These are phyloP conservation scores for Anguilla japonica DNA, from an alignment of 2,113 vertebrate genomes.

Conservation along the genomic window DNA sequence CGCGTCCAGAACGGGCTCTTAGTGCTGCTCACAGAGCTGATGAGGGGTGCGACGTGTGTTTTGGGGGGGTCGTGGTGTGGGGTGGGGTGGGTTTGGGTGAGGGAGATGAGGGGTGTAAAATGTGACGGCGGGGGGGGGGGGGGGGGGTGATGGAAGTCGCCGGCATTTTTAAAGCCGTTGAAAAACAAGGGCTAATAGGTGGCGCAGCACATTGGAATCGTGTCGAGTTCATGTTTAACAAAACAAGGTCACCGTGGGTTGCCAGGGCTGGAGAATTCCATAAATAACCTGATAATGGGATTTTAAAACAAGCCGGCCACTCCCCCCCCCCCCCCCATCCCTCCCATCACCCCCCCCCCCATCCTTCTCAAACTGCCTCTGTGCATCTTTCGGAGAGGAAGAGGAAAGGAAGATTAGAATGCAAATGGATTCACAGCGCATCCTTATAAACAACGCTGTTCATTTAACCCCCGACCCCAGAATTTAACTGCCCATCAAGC, in stretches of 20 bases:
- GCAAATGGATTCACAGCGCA: constrained; percentile 97
- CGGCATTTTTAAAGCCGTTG: constrained; percentile 91
- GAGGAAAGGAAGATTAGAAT: constrained; percentile 91
- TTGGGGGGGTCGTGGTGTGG: not conserved
- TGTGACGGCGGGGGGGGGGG: constrained; percentile 15
- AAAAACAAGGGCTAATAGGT: constrained; percentile 92
- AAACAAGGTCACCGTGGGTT: constrained; percentile 94
- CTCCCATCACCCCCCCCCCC: constrained; percentile 34
- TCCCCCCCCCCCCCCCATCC: constrained; percentile 64
- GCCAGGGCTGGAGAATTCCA: constrained; percentile 87
- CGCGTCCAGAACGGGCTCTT: too few relatives aligned
- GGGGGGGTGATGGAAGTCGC: constrained; percentile 88
- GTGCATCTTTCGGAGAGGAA: constrained; percentile 71
- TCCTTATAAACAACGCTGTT: constrained; percentile 99
- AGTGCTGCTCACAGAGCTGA: not conserved
- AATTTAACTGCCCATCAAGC: constrained; percentile 99
- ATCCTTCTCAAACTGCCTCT: constrained; percentile 46
- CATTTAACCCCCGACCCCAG: constrained; percentile 96
- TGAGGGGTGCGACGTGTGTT: not conserved
- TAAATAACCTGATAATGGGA: constrained; percentile 99
- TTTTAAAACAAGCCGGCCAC: constrained; percentile 97
- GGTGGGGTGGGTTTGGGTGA: too few relatives aligned
- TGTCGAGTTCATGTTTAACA: constrained; percentile 99
- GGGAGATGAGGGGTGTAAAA: not conserved
- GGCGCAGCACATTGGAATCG: constrained; percentile 82